Base-by-base conservation (phyloP, 2,113 vertebrate species). In the Nansenia antarctica region DNA sequence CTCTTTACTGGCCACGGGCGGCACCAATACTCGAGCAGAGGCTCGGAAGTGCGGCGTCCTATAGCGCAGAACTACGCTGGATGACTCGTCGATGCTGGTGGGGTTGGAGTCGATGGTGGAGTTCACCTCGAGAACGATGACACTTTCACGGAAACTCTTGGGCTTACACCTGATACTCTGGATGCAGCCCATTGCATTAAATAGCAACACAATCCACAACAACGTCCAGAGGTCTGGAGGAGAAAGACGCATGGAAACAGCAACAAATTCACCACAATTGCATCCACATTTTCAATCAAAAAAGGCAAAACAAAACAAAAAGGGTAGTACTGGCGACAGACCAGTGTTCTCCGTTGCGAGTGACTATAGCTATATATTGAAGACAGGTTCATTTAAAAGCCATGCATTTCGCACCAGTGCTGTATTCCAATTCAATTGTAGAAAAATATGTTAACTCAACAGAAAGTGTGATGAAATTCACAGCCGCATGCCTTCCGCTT, bases 81-180 rank as follows among this genome's bases (percentile, higher is more conserved):
- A 98, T 31, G 95, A 95, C 92, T 99, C 98, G 63, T 99, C 97
- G 20, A 99, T 96, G 93, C 93, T 96, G 91, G 98, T 99, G 85
- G 96, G 98, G 73, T 93, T 87, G 59, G 94, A 88, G 82, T 99
- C 98, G n/a, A 99, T 99, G 58, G 93, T 94, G 61, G 96, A 92
- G 82, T 94, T 97, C 80, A 99, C 92, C 60, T 99, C 97, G 30
- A 95, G 90, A 83, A 99, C 95, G 0, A 91, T 88, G 86, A 99
- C 92, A 22, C 95, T 94, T 55, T 99, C 98, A 84, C 96, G 94
- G 89, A 98, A 97, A 91, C 95, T 94, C 92, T 95, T 96, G 77
- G 95, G 94, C 88, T 98, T 99, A 93, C 94, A 97, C 84, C 93
- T 94, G 83, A 99, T 94, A 77, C 98, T 99, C 91, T 98, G 97